A percentile compares a stretch with the other conserved stretches of the same genome.
These are phyloP conservation scores for Pionites leucogaster DNA, from an alignment of 2,113 vertebrate genomes.

Conservation along the genomic window DNA sequence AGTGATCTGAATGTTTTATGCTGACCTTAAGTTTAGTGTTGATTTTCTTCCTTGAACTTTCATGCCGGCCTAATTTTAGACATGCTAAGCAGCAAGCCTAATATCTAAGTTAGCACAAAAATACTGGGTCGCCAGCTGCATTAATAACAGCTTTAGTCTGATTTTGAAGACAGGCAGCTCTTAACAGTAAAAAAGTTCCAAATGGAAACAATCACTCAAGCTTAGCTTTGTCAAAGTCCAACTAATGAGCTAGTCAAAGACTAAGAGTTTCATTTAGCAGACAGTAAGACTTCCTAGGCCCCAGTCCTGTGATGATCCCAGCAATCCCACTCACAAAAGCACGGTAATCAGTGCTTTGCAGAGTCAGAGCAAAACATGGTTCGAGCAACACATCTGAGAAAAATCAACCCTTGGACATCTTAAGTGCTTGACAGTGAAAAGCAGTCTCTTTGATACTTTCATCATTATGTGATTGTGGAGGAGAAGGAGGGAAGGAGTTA, in stretches of 20 bases:
- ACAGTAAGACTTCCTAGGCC: background rate
- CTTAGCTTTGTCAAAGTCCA: background rate
- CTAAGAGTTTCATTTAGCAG: background rate
- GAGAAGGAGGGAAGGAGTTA: background rate
- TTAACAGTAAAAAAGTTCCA: background rate
- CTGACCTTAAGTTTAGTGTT: constrained; percentile 23
- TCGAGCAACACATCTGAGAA: background rate
- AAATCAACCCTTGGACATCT: background rate
- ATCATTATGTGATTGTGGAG: background rate
- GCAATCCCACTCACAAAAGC: background rate
- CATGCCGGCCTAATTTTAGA: constrained; percentile 10
- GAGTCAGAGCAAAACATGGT: accelerated
- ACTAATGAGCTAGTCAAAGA: background rate
- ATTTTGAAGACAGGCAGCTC: background rate
- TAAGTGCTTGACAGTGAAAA: background rate
- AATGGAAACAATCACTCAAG: background rate
- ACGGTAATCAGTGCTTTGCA: background rate
- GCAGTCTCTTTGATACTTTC: background rate
- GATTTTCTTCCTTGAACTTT: constrained; percentile 33
- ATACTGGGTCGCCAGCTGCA: background rate
- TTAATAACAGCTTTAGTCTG: background rate
- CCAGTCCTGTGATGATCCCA: background rate
- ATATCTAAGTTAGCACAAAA: constrained; percentile 16
- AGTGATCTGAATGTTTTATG: constrained; percentile 4
- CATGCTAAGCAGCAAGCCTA: constrained; percentile 7